phyloP scores from a whole-genome alignment of 2,113 vertebrate genomes.

The Peromyscus californicus region DNA sequence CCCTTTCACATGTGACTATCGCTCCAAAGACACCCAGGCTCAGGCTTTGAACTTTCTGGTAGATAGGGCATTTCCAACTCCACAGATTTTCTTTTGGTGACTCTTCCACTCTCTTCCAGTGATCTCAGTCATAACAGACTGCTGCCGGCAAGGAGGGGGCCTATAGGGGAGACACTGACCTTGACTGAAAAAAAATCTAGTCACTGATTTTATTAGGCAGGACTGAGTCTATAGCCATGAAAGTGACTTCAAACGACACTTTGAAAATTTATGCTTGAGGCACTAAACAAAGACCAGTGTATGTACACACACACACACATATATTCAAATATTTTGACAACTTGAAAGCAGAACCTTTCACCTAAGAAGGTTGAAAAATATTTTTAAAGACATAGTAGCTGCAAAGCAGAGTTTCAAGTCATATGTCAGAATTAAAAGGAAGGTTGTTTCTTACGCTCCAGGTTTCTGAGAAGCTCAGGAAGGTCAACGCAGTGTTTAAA shows the following conservation, averaged over 20 bases:
- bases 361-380: conserved; percentile 21
- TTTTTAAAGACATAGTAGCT: conserved; percentile 34
- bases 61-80: conserved; percentile 64
- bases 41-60: conserved; percentile 55
- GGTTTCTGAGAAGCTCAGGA: background rate
- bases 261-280: background rate
- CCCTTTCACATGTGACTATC: conserved; percentile 67
- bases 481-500: background rate
- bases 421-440: background rate
- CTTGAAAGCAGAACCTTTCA: conserved; percentile 10
- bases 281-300: background rate
- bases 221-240: background rate
- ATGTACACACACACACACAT: background rate
- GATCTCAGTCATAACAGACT: background rate
- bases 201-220: background rate
- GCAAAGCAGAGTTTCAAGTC: conserved; percentile 48
- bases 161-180: background rate
- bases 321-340: conserved; percentile 25
- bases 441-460: background rate
- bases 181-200: background rate
- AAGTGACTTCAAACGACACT: conserved; percentile 30
- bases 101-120: background rate
- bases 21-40: conserved; percentile 49
- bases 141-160: background rate
- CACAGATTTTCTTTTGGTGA: background rate